phyloP scores from a whole-genome alignment of 64 coral and sea anemone genomes.

The Orbicella faveolata region DNA sequence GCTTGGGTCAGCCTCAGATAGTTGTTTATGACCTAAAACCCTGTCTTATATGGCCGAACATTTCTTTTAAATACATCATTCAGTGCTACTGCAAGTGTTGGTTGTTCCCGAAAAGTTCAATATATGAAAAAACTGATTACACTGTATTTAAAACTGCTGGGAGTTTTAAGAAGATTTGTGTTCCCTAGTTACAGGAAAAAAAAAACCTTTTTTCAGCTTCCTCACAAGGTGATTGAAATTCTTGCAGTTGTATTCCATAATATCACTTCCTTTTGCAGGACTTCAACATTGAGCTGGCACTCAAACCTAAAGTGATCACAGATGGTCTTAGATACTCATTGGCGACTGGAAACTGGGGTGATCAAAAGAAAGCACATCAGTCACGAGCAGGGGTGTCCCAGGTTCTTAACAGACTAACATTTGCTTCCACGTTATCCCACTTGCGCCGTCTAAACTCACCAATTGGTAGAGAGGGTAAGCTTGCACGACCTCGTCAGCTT shows the following conservation, averaged over 20 bases:
- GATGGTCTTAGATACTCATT: slow-evolving; percentile 94
- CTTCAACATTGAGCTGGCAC: slow-evolving; percentile 96
- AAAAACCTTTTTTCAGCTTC: background rate
- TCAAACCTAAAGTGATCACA: slow-evolving; percentile 96
- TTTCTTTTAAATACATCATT: no score
- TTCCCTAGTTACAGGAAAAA: no score
- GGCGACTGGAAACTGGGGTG: slow-evolving; percentile 98
- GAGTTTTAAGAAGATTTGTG: no score
- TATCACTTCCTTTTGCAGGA: slow-evolving; percentile 43
- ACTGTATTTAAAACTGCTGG: no score
- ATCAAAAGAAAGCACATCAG: slow-evolving; percentile 97
- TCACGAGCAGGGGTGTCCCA: slow-evolving; percentile 92
- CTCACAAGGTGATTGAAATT: background rate
- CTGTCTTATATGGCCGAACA: no score
- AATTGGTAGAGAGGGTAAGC: slow-evolving; percentile 97
- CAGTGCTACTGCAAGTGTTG: no score
- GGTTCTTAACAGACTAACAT: slow-evolving; percentile 91
- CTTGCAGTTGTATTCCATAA: background rate
- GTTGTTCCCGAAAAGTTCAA: no score
- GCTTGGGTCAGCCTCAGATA: no score
- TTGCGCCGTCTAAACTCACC: slow-evolving; percentile 97
- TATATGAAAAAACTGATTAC: no score
- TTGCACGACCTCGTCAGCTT: slow-evolving; percentile 92
- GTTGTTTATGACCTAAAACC: no score
- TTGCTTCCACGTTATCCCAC: slow-evolving; percentile 97